Evolutionary conservation across 2,797 vertebrate genomes (phyloP).

Genomic region (Coluber constrictor): DNA sequence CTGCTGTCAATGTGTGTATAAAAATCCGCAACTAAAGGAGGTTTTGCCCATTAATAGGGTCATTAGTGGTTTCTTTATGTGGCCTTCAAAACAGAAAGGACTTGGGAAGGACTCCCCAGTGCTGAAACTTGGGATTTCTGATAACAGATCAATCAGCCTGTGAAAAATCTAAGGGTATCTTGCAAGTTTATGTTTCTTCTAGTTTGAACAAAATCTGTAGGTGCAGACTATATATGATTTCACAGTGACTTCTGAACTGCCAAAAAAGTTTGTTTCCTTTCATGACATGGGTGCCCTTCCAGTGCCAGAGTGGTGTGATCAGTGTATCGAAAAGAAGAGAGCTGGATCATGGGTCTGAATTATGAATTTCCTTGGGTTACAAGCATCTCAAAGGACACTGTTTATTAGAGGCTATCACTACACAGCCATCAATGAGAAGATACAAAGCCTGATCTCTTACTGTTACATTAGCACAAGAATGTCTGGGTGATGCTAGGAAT

Average conservation of each 20-base stretch:
- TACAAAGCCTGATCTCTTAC: background rate
- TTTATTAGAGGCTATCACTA: background rate
- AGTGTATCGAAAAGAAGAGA: background rate
- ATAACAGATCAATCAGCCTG: background rate
- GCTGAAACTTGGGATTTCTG: background rate
- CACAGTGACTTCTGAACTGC: background rate
- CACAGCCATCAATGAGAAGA: background rate
- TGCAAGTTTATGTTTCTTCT: background rate
- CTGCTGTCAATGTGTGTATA: background rate
- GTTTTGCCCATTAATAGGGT: background rate
- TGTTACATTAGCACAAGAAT: background rate
- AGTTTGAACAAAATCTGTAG: background rate
- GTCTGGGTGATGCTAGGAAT: background rate
- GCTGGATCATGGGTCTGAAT: background rate
- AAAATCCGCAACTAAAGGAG: background rate
- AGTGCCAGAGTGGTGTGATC: background rate
- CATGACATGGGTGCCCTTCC: background rate
- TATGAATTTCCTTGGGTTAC: background rate
- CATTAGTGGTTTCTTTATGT: background rate
- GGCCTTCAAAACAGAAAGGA: background rate
- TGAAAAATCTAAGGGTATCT: background rate
- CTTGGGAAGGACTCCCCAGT: background rate
- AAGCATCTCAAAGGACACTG: background rate
- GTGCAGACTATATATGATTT: background rate
- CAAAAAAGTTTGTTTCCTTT: background rate